Evolutionary conservation across 2,888 invertebrate genomes (phyloP), one percentile per base, ranked within the genome.

Genomic region (Drosophila setosimentum): DNA sequence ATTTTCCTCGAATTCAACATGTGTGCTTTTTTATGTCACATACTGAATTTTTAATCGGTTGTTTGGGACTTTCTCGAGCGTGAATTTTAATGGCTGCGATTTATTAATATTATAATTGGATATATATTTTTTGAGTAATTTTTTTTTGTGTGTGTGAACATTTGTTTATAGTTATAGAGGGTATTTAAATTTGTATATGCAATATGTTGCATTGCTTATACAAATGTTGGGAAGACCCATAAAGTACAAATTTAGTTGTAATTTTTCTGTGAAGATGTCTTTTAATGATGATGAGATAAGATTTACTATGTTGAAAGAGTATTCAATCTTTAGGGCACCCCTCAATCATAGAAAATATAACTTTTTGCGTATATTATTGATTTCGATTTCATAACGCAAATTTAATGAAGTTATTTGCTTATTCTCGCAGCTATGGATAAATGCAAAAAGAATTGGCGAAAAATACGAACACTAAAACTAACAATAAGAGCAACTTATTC

Each of bases 401-500:
- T 71, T 61, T 32, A 53, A 69, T 64, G 16, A 8, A 21, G 6
- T 45, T 58, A 24, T 65, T 37, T 32, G 32, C 27, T 27, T 58
- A 4, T 45, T 55, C 58, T 74, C 58, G 48, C 78, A 73, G 88
- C 73, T 76, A 82, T 87, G 87, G 78, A 78, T 81, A 76, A 80
- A 81, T 81, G 83, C 76, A 78, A 80, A 74, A 62, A 71, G 40
- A 53, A 66, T 55, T 60, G 61, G 57, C 55, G 72, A 73, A 75
- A 59, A 29, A 45, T 42, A 32, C 29, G 62, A 73, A 48, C 71
- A 72, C 32, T 57, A 62, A 51, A 59, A 71, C 59, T 60, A 76
- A 59, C 67, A 69, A 74, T 3, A 73, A 58, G 50, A 59, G 37
- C 57, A 57, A 50, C 21, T 16, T 27, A 37, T 37, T 37, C 29